Conservation (phyloP, 2,113 vertebrate genomes). For the Hystrix brachyura region DNA sequence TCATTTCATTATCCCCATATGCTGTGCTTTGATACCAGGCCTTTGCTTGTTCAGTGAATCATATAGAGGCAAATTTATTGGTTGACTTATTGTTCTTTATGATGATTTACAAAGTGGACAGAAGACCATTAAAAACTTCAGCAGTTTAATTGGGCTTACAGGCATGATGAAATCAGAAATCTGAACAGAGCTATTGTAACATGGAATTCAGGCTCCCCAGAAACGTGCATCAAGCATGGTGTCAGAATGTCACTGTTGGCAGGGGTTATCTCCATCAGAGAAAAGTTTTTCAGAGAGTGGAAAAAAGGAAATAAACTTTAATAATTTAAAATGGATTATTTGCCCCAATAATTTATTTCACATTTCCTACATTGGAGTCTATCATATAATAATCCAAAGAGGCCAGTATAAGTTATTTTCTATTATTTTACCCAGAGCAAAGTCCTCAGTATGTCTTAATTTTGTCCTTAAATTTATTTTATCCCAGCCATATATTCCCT, state of each 20-base stretch:
- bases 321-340: conserved; percentile 79
- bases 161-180: conserved; percentile 75
- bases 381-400: conserved; percentile 62
- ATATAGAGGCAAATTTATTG: conserved; percentile 81
- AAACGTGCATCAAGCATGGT: conserved; percentile 24
- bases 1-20: background rate
- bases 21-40: conserved; percentile 17
- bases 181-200: conserved; percentile 81
- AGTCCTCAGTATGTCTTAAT: background rate
- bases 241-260: conserved; percentile 81
- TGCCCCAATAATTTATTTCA: conserved; percentile 60
- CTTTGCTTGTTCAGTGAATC: conserved; percentile 78
- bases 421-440: conserved; percentile 50
- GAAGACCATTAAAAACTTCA: conserved; percentile 85
- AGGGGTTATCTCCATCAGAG: conserved; percentile 77
- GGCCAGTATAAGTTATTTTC: background rate
- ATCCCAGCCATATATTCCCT: background rate
- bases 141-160: conserved; percentile 83
- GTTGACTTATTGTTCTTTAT: conserved; percentile 84
- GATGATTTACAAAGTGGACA: conserved; percentile 83
- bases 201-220: conserved; percentile 71
- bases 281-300: conserved; percentile 64
- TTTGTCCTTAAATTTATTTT: conserved; percentile 60
- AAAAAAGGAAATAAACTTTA: conserved; percentile 69
- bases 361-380: conserved; percentile 64